These are phyloP conservation scores for Hystrix brachyura DNA, from an alignment of 2,113 vertebrate species.

Conservation along the genomic window DNA sequence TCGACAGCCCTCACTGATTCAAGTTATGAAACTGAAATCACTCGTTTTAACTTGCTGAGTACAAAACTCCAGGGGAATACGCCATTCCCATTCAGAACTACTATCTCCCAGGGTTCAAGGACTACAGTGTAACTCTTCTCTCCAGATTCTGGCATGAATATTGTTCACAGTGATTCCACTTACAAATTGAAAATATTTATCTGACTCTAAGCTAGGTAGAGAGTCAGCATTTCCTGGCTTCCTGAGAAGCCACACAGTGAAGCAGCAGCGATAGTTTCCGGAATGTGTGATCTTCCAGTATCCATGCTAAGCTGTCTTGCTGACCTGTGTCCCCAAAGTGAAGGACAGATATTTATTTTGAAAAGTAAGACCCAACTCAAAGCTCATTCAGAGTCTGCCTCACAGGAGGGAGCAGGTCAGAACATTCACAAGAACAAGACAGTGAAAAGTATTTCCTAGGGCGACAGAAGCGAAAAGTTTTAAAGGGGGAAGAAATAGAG, in stretches of 20 bases:
- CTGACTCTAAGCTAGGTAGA: neutral
- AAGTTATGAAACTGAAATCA: conserved; percentile 11
- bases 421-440: rapidly evolving
- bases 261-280: neutral
- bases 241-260: neutral
- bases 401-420: rapidly evolving
- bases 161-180: neutral
- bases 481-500: neutral
- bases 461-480: no score
- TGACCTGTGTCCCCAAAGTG: neutral
- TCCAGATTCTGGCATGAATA: neutral
- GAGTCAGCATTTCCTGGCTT: neutral
- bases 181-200: conserved; percentile 3
- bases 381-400: neutral
- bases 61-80: neutral
- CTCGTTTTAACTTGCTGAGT: neutral
- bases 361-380: neutral
- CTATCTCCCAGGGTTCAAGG: neutral
- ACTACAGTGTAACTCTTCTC: neutral
- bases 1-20: neutral
- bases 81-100: neutral
- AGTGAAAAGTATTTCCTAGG: neutral
- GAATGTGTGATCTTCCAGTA: neutral
- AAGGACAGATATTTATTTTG: neutral
- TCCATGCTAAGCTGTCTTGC: neutral